These are phyloP conservation scores for Chrysochloris asiatica DNA, from an alignment of 2,113 vertebrate genomes.

Conservation along the genomic window DNA sequence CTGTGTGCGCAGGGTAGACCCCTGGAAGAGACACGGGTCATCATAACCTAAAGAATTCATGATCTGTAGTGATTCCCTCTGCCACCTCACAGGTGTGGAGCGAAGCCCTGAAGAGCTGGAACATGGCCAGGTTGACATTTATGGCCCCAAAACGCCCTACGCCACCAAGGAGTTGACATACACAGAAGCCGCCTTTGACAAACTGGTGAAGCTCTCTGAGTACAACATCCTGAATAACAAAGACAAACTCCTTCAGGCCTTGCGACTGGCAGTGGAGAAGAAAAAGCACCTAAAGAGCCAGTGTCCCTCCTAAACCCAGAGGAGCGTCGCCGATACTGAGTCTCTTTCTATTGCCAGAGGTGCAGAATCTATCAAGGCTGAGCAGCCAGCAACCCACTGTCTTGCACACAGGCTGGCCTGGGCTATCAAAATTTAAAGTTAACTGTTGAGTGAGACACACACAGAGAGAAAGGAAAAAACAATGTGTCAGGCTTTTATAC, in stretches of 20 bases:
- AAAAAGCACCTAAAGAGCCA: constrained; percentile 72
- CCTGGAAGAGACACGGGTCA: background rate
- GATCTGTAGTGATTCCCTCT: background rate
- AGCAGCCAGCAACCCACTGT: background rate
- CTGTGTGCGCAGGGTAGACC: background rate
- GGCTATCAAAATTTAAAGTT: background rate
- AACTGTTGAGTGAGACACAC: background rate
- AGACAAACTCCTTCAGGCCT: constrained; percentile 81
- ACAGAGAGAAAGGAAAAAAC: background rate
- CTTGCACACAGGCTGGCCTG: background rate
- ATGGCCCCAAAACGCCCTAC: constrained; percentile 81
- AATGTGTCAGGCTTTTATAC: background rate
- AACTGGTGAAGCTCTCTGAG: constrained; percentile 84
- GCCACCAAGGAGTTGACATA: constrained; percentile 84
- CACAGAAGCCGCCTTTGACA: constrained; percentile 79
- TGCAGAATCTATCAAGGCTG: background rate
- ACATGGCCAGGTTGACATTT: constrained; percentile 82
- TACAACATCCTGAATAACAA: constrained; percentile 88
- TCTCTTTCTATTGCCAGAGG: background rate
- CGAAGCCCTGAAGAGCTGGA: constrained; percentile 84
- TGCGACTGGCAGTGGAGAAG: constrained; percentile 81
- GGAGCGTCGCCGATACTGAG: background rate
- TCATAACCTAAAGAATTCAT: background rate
- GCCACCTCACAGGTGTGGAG: constrained; percentile 81
- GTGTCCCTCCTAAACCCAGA: accelerated